These are phyloP conservation scores for Amphiduros pacificus DNA, from an alignment of 2,888 invertebrate genomes.

Conservation along the genomic window DNA sequence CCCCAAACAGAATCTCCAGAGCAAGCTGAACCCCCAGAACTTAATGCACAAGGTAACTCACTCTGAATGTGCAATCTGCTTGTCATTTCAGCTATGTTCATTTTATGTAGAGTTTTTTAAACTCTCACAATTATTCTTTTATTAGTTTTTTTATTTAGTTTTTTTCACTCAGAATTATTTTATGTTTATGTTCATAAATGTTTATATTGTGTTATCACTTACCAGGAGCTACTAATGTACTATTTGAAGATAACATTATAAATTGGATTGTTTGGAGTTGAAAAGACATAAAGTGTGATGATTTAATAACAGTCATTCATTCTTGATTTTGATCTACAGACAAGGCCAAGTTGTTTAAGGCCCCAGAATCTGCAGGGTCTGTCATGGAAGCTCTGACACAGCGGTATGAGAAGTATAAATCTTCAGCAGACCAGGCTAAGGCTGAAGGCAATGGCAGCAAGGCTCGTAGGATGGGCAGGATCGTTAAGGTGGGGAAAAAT, in stretches of 20 bases:
- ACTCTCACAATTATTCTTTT: no score
- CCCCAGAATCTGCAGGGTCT: conserved; percentile 61
- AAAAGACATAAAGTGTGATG: no score
- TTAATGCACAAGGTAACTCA: no score
- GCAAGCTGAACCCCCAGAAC: no score
- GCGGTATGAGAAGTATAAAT: conserved; percentile 76
- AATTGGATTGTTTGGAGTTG: not conserved
- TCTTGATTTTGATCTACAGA: conserved; percentile 30
- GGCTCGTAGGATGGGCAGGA: conserved; percentile 83
- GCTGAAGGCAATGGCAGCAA: conserved; percentile 80
- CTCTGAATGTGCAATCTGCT: no score
- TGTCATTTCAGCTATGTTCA: no score
- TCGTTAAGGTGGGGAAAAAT: conserved; percentile 74
- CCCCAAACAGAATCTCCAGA: no score
- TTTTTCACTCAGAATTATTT: no score
- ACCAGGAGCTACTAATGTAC: not conserved
- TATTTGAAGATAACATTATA: not conserved
- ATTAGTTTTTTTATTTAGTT: no score
- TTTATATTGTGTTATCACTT: no score
- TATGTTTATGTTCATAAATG: no score
- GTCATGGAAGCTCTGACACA: conserved; percentile 80
- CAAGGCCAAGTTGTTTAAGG: conserved; percentile 48
- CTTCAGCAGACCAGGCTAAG: conserved; percentile 72
- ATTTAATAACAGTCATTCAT: not conserved
- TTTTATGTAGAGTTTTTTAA: no score